A percentile compares a stretch with the other conserved stretches of the same genome.
Conservation (phyloP, 35 echinoderm and acorn worm species). For the Patiria miniata region DNA sequence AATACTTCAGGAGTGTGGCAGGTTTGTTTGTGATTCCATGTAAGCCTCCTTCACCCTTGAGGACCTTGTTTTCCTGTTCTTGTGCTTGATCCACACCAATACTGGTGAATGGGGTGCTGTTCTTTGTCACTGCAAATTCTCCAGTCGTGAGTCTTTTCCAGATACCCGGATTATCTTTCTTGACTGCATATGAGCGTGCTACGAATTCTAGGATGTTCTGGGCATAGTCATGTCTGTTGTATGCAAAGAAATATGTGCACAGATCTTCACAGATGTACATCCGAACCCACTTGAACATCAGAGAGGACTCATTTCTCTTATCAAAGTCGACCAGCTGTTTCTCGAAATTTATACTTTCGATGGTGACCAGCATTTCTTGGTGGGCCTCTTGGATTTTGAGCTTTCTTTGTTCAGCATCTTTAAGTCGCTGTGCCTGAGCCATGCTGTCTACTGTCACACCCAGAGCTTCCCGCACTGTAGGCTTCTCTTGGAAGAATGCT, state of each 20-base stretch:
- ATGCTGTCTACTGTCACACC: not conserved
- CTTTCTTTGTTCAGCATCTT: not conserved
- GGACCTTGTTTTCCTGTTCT: slow-evolving; percentile 33
- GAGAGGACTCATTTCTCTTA: not conserved
- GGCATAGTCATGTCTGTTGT: no score
- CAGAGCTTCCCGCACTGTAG: not conserved
- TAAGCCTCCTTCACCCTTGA: slow-evolving; percentile 33
- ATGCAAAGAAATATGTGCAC: no score
- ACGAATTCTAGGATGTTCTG: slow-evolving; percentile 31
- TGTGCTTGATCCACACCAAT: slow-evolving; percentile 40
- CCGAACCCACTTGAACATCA: slow-evolving; percentile 26
- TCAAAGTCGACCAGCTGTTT: slow-evolving; percentile 13
- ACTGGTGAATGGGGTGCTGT: slow-evolving; percentile 25
- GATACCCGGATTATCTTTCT: no score
- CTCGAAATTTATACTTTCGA: slow-evolving; percentile 37
- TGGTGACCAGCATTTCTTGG: not conserved
- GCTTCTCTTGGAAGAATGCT: no score
- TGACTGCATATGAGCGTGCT: no score
- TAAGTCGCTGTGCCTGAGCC: not conserved
- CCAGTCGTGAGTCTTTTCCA: no score
- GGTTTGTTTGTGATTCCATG: slow-evolving; percentile 36
- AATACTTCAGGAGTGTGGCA: slow-evolving; percentile 41
- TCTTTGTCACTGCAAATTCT: slow-evolving; percentile 54
- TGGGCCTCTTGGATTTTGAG: not conserved
- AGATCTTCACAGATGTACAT: slow-evolving; percentile 43